Conservation (phyloP, 1,140 invertebrate species). For the Cheumatopsyche charites region DNA sequence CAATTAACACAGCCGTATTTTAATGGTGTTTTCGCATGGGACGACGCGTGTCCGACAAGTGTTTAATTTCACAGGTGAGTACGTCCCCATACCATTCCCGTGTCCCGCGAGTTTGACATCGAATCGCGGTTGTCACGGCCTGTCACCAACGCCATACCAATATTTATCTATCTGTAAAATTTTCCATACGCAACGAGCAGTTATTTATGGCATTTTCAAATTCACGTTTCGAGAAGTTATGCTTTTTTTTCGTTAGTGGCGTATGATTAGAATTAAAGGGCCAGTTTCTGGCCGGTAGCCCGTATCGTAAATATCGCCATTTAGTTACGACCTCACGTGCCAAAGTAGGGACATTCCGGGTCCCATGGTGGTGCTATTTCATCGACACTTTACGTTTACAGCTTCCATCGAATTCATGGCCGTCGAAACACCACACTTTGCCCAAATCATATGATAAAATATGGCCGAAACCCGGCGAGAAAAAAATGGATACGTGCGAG, state of each 20-base stretch:
- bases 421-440: conserved; percentile 19
- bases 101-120: background rate
- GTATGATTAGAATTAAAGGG: conserved; percentile 36
- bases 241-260: background rate
- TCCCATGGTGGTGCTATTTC: conserved; percentile 32
- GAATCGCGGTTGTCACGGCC: conserved; percentile 22
- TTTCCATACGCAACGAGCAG: too few relatives aligned
- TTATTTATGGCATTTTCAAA: too few relatives aligned
- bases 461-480: background rate
- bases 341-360: conserved; percentile 32
- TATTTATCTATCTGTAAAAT: background rate
- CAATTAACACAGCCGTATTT: conserved; percentile 24
- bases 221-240: too few relatives aligned
- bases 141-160: conserved; percentile 20
- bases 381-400: conserved; percentile 37
- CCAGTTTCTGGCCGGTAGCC: conserved; percentile 16
- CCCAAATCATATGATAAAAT: conserved; percentile 25
- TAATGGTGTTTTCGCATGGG: conserved; percentile 37
- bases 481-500: background rate
- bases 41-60: conserved; percentile 28
- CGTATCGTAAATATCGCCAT: conserved; percentile 26
- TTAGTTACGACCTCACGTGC: conserved; percentile 31
- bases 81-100: conserved; percentile 6
- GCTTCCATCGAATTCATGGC: conserved; percentile 16
- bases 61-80: conserved; percentile 39